Evolutionary conservation across 1,140 invertebrate species (phyloP).

Genomic region (Scylla paramamosain): DNA sequence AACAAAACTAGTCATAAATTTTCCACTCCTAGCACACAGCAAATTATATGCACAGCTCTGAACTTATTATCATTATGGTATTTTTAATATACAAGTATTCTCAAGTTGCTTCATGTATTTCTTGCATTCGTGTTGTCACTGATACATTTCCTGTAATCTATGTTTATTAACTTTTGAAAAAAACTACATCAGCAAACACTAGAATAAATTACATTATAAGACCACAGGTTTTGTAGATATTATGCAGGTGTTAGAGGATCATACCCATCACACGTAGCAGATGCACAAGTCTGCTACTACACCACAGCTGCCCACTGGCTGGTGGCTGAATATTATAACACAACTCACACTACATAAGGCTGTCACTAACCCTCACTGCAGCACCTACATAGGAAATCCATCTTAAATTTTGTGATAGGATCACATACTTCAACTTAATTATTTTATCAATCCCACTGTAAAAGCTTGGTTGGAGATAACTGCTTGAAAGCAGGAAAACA

Average conservation of each 20-base stretch:
- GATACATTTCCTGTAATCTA: background rate
- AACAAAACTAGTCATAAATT: background rate
- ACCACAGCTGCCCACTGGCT: slow-evolving; percentile 34
- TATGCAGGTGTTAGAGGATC: slow-evolving; percentile 55
- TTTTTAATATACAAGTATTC: background rate
- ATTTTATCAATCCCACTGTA: slow-evolving; percentile 65
- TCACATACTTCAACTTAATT: slow-evolving; percentile 64
- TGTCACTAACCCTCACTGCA: slow-evolving; percentile 70
- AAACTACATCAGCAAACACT: slow-evolving; percentile 23
- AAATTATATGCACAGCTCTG: background rate
- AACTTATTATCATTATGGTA: background rate
- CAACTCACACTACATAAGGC: slow-evolving; percentile 67
- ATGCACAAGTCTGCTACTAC: background rate
- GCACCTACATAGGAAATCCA: slow-evolving; percentile 59
- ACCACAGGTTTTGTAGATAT: slow-evolving; percentile 14
- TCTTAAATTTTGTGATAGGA: slow-evolving; percentile 65
- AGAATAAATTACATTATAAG: background rate
- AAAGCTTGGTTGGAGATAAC: slow-evolving; percentile 65
- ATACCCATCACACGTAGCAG: background rate
- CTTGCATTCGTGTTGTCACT: background rate
- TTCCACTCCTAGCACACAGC: background rate
- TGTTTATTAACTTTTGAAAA: background rate
- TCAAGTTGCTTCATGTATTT: background rate
- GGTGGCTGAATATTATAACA: slow-evolving; percentile 27
- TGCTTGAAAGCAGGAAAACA: slow-evolving; percentile 66